Evolutionary conservation across 2,888 invertebrate genomes (phyloP).

Genomic region (Autographa pulchrina): DNA sequence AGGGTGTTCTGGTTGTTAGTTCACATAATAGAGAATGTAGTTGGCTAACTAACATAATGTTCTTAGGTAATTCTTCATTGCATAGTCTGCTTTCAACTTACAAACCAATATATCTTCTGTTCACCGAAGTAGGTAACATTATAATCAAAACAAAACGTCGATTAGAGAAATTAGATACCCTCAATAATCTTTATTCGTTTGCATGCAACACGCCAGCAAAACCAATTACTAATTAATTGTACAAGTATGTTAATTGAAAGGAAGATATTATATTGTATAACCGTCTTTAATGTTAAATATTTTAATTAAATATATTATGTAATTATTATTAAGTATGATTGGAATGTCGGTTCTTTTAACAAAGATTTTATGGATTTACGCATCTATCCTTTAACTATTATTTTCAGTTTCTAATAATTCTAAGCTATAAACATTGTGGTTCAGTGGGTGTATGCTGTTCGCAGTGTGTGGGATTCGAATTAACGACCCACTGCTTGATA

Average conservation of each 20-base stretch:
- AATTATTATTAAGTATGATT: constrained; percentile 12
- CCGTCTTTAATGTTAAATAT: background rate
- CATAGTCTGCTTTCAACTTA: background rate
- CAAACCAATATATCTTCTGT: background rate
- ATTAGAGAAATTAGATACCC: constrained; percentile 30
- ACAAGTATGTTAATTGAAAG: constrained; percentile 42
- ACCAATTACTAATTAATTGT: constrained; percentile 44
- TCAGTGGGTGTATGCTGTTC: background rate
- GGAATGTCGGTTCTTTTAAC: constrained; percentile 9
- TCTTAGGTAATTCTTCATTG: background rate
- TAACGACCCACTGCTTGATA: background rate
- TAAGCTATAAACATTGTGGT: background rate
- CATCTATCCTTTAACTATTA: background rate
- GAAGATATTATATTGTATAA: constrained; percentile 41
- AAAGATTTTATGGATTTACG: background rate
- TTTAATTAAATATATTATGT: constrained; percentile 1
- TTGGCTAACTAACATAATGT: background rate
- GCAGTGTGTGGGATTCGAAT: constrained; percentile 5
- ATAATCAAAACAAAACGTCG: constrained; percentile 1
- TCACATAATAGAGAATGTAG: constrained; percentile 1
- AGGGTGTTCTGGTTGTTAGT: constrained; percentile 4
- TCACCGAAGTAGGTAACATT: background rate
- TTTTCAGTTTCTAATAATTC: too few species aligned
- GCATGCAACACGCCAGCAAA: constrained; percentile 49
- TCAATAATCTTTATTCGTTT: constrained; percentile 26